phyloP scores from a whole-genome alignment of 2,888 invertebrate genomes.

The Empis livida region DNA sequence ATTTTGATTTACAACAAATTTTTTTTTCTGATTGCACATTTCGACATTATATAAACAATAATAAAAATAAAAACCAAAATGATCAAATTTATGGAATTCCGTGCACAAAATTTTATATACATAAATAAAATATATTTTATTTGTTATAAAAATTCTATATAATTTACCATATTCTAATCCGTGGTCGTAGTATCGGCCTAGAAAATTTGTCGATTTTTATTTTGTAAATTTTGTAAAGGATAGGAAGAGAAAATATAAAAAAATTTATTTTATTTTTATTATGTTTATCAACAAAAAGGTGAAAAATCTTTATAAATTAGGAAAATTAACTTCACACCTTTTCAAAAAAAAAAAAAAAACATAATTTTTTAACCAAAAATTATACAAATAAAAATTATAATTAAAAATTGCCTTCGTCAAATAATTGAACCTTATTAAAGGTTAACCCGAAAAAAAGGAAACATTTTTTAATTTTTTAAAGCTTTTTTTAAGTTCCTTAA shows the following conservation, averaged over 20 bases:
- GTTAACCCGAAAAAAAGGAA: too few relatives aligned
- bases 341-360: slow-evolving; percentile 11
- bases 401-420: slow-evolving; percentile 3
- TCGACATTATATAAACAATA: too few relatives aligned
- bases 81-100: too few relatives aligned
- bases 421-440: neutral
- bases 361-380: slow-evolving; percentile 11
- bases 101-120: too few relatives aligned
- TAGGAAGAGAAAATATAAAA: neutral
- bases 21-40: too few relatives aligned
- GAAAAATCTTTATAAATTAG: slow-evolving; percentile 3
- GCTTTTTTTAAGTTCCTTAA: too few relatives aligned
- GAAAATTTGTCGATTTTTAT: neutral
- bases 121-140: too few relatives aligned
- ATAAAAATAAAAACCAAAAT: too few relatives aligned
- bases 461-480: too few relatives aligned
- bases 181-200: slow-evolving; percentile 76
- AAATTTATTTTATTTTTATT: neutral
- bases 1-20: too few relatives aligned
- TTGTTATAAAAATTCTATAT: neutral
- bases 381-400: slow-evolving; percentile 2
- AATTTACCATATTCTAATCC: slow-evolving; percentile 85
- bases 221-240: neutral
- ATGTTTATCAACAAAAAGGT: neutral
- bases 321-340: neutral